Evolutionary conservation across 1,140 invertebrate species (phyloP), one percentile per base, ranked within the genome.

Genomic region (Drosophila biarmipes): DNA sequence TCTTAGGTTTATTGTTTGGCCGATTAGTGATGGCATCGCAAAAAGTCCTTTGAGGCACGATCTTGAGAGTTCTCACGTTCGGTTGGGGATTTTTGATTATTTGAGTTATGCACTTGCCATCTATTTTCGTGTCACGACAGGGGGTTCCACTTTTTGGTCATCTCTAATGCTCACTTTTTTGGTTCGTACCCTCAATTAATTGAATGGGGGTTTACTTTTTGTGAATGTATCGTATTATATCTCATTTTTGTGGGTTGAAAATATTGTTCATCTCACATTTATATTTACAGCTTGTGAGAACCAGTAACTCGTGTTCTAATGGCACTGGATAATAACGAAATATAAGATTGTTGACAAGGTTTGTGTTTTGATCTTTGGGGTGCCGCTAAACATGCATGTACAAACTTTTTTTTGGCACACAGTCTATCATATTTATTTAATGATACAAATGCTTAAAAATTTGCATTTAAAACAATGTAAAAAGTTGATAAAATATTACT

Each of bases 101-200:
- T 31, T 45, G 11, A 24, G 17, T 19, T 19, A 31, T 19, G 5
- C 19, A n/a, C 17, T 12, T 8, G 14, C 37, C n/a, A 34, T 21
- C 21, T 5, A 31, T 35, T 51, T 27, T 64, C 63, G 63, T 67
- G 63, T 64, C 63, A 67, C 63, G 63, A 15, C 37, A 52, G 61
- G 45, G 56, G 45, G 11, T 29, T 58, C 15, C 45, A 34, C 10
- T 42, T n/a, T 46, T 34, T 51, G n/a, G n/a, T 15, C 63, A 67
- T 67, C 63, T 42, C 63, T 67, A 64, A 45, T 2, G 11, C 19
- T 29, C 2, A 15, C n/a, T 58, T 66, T 66, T 43, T 52, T 49
- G 63, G 19, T 42, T 27, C 35, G 27, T 12, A 12, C 43, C 37
- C 63, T 63, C 27, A 67, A 67, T 67, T 67, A 67, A 67, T 64